phyloP scores from a whole-genome alignment of 2,797 vertebrate species.

The Scolopax bukidnonensis region DNA sequence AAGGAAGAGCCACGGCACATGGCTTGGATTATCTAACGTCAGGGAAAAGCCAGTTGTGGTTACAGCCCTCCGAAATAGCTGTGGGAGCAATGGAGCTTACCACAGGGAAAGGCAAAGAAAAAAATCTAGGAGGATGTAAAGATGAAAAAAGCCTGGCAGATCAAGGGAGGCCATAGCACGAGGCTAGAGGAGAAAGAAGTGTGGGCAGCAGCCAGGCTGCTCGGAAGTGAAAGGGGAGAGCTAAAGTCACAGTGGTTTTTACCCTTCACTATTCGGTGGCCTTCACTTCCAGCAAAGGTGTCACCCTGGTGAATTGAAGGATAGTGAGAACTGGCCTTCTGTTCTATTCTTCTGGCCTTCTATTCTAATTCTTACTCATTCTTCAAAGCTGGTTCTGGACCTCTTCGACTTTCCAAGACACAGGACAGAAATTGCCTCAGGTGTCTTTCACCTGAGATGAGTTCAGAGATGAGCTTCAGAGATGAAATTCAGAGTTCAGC shows the following conservation, averaged over 20 bases:
- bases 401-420: neutral
- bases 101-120: neutral
- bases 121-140: neutral
- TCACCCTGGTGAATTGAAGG: neutral
- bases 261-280: neutral
- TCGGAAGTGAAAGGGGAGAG: neutral
- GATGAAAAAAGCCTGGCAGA: neutral
- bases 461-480: too few relatives aligned
- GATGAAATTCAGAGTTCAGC: neutral
- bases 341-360: too few relatives aligned
- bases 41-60: neutral
- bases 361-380: neutral
- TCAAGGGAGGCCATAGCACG: neutral
- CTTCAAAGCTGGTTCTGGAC: neutral
- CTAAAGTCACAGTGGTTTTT: neutral
- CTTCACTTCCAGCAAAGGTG: neutral
- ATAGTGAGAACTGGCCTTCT: neutral
- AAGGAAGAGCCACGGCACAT: fast-evolving
- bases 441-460: too few relatives aligned
- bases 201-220: neutral
- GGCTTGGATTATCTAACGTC: neutral
- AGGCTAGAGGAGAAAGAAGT: neutral
- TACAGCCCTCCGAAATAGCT: neutral
- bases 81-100: neutral
- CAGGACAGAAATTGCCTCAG: neutral